Base-by-base conservation (phyloP, 2,113 vertebrate species). In the Aphyosemion australe region DNA sequence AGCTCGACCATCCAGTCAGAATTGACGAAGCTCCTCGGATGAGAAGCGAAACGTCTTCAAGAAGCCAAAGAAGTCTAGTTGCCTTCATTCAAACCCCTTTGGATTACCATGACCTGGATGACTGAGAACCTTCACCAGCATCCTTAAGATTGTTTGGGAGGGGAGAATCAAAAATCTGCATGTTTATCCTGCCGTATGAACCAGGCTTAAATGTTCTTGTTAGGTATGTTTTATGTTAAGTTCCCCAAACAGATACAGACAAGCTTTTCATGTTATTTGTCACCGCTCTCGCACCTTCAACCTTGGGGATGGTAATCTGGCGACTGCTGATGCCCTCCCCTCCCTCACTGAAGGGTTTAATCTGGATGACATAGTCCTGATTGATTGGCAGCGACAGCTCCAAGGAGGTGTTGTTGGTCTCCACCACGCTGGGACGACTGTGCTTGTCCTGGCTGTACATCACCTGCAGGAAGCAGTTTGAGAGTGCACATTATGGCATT, bases 321-420 rank as follows among this genome's bases (percentile, higher is more conserved):
- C 93, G 89, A 26, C 96, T 99, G 93, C 95, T 95, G 86, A 92
- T 95, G 65, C 97, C 97, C 0, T 98, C 96, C 0, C 97, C 97
- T 12, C 96, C 97, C 49, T 99, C 96, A 0, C 97, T 98, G 90
- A 98, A 92, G 4, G 97, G 95, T 84, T 94, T 94, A 64, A 99
- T 97, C 91, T 98, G 94, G 51, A 98, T 93, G 63, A 97, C 94
- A 31, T 98, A 99, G 82, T 97, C 97, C 84, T 98, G 94, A 6
- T 98, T 91, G 19, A 95, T 88, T 0, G 97, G 96, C 83, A 99
- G 83, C 0, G 95, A 94, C 56, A 98, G 92, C 91, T 98, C 96
- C 87, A 98, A 93, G 0, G 95, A 97, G 19, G 96, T 98, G 78
- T 86, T 94, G n/a, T 97, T 98, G 1, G 97, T 99, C 83, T 98